A percentile compares a stretch with the other conserved stretches of the same genome.
Conservation (phyloP, 2,113 vertebrate genomes). For the Gyps fulvus region DNA sequence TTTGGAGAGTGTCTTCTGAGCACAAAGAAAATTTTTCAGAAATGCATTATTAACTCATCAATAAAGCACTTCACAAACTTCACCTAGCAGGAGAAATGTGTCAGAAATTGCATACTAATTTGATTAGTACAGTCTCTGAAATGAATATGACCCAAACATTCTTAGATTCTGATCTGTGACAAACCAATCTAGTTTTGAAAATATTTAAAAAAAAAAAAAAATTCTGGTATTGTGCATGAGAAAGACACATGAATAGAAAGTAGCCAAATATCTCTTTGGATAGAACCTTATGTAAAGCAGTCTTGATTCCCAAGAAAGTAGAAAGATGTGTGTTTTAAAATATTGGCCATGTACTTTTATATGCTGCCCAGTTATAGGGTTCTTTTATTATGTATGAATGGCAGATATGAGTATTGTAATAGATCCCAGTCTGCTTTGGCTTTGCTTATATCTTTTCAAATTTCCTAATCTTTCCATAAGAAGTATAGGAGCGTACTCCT, state of each 20-base stretch:
- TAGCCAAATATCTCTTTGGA: background rate
- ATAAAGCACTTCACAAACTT: background rate
- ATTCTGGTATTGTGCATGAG: background rate
- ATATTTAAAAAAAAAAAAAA: background rate
- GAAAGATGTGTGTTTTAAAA: background rate
- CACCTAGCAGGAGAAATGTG: background rate
- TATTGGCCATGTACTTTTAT: background rate
- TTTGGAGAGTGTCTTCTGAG: background rate
- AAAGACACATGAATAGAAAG: background rate
- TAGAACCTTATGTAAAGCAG: background rate
- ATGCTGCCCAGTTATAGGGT: background rate
- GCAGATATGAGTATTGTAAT: background rate
- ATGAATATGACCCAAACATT: background rate
- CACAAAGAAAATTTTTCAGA: background rate
- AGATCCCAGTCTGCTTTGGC: background rate
- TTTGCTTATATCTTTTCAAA: background rate
- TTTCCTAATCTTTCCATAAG: background rate
- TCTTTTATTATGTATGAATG: background rate
- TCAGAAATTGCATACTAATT: background rate
- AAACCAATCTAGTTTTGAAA: background rate
- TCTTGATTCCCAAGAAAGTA: background rate
- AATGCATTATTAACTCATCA: background rate
- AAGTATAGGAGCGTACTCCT: background rate
- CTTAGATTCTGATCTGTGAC: background rate
- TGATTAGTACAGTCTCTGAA: background rate